These are phyloP conservation scores for Madoqua kirkii DNA, from an alignment of 2,113 vertebrate species.

Conservation along the genomic window DNA sequence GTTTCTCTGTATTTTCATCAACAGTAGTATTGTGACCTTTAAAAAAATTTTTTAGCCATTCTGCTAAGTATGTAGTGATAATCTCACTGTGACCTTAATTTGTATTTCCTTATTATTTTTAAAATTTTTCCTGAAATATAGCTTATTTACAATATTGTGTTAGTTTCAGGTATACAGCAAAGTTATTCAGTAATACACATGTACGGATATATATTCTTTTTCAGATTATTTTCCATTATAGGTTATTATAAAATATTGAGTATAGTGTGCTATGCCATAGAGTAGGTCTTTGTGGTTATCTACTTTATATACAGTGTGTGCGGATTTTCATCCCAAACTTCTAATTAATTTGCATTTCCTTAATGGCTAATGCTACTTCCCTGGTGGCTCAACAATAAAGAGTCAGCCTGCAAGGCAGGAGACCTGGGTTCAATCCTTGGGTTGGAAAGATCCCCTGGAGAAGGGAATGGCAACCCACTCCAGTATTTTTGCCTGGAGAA, in stretches of 20 bases:
- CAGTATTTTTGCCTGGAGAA: background rate
- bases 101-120: background rate
- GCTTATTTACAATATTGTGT: background rate
- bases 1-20: background rate
- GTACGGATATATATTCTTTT: background rate
- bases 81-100: background rate
- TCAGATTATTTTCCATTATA: background rate
- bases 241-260: background rate
- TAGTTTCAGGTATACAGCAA: background rate
- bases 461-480: background rate
- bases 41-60: background rate
- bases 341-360: background rate
- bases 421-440: background rate
- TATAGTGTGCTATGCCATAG: background rate
- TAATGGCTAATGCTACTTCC: background rate
- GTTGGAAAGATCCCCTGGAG: background rate
- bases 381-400: background rate
- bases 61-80: background rate
- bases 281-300: background rate
- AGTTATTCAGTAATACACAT: background rate
- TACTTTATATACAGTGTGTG: background rate
- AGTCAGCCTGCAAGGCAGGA: background rate
- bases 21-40: background rate
- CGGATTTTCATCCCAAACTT: background rate
- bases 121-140: background rate